Conservation (phyloP, 2,797 vertebrate genomes). For the Chaenodraco wilsoni region DNA sequence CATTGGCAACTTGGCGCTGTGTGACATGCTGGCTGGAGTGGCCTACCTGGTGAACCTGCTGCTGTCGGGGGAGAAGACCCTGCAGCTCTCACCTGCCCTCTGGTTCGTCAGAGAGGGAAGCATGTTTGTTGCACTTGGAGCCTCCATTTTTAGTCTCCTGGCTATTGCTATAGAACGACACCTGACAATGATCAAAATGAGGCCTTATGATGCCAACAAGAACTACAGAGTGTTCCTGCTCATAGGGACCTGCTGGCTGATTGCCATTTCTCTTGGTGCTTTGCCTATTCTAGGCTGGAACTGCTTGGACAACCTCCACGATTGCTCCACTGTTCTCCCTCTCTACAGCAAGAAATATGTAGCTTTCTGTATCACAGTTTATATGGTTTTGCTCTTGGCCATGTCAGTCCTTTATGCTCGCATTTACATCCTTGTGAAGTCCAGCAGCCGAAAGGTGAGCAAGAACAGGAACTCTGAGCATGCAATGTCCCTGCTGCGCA, state of each 20-base stretch:
- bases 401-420: constrained; percentile 92
- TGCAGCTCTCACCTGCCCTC: constrained; percentile 86
- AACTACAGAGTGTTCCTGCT: constrained; percentile 95
- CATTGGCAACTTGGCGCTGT: constrained; percentile 95
- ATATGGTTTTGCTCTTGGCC: constrained; percentile 88
- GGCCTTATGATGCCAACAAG: constrained; percentile 93
- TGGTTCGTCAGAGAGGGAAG: constrained; percentile 96
- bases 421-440: constrained; percentile 94
- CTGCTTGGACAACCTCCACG: constrained; percentile 88
- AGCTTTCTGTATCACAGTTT: constrained; percentile 92
- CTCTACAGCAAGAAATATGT: constrained; percentile 95
- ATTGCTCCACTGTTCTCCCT: constrained; percentile 94
- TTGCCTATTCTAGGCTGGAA: constrained; percentile 97
- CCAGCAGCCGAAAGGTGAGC: constrained; percentile 92
- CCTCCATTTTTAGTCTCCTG: constrained; percentile 93
- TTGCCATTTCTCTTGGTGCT: constrained; percentile 89
- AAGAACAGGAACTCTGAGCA: constrained; percentile 90
- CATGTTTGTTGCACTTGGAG: constrained; percentile 93
- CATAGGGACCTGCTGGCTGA: constrained; percentile 94
- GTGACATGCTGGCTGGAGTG: constrained; percentile 92
- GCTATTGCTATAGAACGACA: constrained; percentile 96
- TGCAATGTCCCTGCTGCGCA: constrained; percentile 93
- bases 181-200: constrained; percentile 99
- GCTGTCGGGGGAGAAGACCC: constrained; percentile 91
- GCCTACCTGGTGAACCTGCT: constrained; percentile 92